These are phyloP conservation scores for Xestobium rufovillosum DNA, from an alignment of 2,888 invertebrate species.

Conservation along the genomic window DNA sequence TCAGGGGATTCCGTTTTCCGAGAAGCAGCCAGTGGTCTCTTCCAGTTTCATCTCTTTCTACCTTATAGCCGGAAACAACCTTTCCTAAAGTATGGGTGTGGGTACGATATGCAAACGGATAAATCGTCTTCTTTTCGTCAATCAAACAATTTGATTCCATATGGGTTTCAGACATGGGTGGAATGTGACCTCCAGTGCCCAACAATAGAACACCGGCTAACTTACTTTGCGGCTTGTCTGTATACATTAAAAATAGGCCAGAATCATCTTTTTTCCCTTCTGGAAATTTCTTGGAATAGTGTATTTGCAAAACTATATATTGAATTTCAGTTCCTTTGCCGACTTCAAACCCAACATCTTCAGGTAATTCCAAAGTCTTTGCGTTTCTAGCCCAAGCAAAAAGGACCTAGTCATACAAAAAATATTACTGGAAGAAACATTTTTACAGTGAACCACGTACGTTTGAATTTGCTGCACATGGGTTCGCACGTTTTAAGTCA, in stretches of 20 bases:
- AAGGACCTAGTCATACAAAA: conserved; percentile 55
- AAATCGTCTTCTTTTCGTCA: conserved; percentile 69
- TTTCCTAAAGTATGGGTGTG: conserved; percentile 89
- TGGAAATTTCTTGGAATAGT: conserved; percentile 43
- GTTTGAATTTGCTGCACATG: conserved; percentile 69
- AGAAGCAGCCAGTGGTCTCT: conserved; percentile 71
- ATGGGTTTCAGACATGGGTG: conserved; percentile 60
- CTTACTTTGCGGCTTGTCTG: conserved; percentile 68
- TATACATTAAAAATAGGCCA: conserved; percentile 74
- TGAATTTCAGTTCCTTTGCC: conserved; percentile 75
- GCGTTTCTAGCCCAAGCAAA: conserved; percentile 96
- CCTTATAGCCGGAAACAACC: conserved; percentile 77
- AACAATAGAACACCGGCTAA: conserved; percentile 86
- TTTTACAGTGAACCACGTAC: conserved; percentile 37
- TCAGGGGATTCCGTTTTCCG: conserved; percentile 79
- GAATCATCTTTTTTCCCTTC: conserved; percentile 77
- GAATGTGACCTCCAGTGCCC: conserved; percentile 78
- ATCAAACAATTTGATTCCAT: conserved; percentile 90
- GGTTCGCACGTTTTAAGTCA: conserved; percentile 53
- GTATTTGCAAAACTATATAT: conserved; percentile 87
- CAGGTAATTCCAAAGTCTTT: conserved; percentile 69
- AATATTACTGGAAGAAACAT: conserved; percentile 7
- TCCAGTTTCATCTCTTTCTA: conserved; percentile 49
- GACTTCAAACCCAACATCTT: conserved; percentile 87
- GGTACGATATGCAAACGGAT: conserved; percentile 92